Evolutionary conservation across 2,113 vertebrate genomes (phyloP).

Genomic region (Chaenocephalus aceratus): DNA sequence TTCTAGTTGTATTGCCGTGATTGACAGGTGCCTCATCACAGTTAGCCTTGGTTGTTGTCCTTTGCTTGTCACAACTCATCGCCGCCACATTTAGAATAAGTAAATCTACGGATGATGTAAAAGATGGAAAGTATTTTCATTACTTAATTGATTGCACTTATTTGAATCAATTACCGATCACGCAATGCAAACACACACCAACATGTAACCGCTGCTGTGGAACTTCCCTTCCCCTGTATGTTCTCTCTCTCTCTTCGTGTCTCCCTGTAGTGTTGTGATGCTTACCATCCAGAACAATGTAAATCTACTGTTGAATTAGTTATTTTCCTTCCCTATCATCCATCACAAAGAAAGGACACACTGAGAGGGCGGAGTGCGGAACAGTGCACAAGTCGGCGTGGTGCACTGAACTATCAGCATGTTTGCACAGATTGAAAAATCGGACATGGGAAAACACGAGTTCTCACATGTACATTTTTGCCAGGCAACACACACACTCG

Average conservation of each 20-base stretch:
- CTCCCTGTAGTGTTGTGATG: slow-evolving; percentile 4
- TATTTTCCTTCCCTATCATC: slow-evolving; percentile 59
- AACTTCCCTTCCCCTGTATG: not conserved
- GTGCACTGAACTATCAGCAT: slow-evolving; percentile 40
- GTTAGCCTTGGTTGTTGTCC: not conserved
- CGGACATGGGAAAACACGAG: slow-evolving; percentile 30
- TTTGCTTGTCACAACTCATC: not conserved
- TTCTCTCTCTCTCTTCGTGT: not conserved
- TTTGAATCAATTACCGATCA: not conserved
- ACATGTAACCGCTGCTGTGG: not conserved
- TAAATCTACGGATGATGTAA: not conserved
- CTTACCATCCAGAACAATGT: slow-evolving; percentile 65
- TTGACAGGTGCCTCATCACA: not conserved
- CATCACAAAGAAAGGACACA: slow-evolving; percentile 51
- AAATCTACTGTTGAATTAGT: slow-evolving; percentile 71
- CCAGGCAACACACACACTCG: not conserved
- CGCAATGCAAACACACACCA: not conserved
- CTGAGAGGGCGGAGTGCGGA: slow-evolving; percentile 32
- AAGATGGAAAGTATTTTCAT: no score
- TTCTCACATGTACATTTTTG: slow-evolving; percentile 23
- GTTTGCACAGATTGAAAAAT: slow-evolving; percentile 73
- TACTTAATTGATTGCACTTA: not conserved
- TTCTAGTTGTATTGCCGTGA: no score
- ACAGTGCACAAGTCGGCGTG: slow-evolving; percentile 37
- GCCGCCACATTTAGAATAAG: not conserved